Conservation (phyloP, 2,113 vertebrate genomes). For the Crotophaga sulcirostris region DNA sequence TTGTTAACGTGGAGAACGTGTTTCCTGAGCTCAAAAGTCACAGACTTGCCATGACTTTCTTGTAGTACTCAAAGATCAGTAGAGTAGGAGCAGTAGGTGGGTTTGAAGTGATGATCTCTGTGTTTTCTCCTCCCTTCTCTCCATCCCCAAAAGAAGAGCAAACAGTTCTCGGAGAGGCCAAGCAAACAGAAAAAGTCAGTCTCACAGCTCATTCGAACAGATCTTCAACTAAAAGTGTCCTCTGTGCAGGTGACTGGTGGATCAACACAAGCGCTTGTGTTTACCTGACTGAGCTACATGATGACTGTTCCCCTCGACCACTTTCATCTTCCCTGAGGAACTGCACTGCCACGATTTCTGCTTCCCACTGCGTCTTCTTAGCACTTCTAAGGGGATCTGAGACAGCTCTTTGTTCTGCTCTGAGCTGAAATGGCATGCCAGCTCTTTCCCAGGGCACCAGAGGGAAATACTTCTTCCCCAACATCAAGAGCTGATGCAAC, state of each 20-base stretch:
- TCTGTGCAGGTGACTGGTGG: not conserved
- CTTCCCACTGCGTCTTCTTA: not conserved
- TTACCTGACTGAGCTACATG: not conserved
- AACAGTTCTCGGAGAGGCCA: not conserved
- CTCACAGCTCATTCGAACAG: not conserved
- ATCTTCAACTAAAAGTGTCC: not conserved
- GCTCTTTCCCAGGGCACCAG: not conserved
- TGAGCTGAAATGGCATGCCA: not conserved
- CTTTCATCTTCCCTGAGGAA: not conserved
- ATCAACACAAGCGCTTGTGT: not conserved
- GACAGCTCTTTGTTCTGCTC: not conserved
- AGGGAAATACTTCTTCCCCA: not conserved
- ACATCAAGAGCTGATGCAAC: not conserved
- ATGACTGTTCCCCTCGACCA: not conserved
- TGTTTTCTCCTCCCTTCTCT: not conserved
- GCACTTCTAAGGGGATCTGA: not conserved
- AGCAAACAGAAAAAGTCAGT: not conserved
- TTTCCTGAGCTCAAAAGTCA: constrained; percentile 8
- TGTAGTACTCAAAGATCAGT: not conserved
- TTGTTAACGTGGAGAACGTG: not conserved
- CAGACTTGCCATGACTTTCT: not conserved
- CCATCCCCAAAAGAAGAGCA: not conserved
- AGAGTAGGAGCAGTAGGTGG: not conserved
- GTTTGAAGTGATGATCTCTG: not conserved
- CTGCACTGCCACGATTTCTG: not conserved